Evolutionary conservation across 1,140 invertebrate genomes (phyloP).

Genomic region (Brachionus sp.): DNA sequence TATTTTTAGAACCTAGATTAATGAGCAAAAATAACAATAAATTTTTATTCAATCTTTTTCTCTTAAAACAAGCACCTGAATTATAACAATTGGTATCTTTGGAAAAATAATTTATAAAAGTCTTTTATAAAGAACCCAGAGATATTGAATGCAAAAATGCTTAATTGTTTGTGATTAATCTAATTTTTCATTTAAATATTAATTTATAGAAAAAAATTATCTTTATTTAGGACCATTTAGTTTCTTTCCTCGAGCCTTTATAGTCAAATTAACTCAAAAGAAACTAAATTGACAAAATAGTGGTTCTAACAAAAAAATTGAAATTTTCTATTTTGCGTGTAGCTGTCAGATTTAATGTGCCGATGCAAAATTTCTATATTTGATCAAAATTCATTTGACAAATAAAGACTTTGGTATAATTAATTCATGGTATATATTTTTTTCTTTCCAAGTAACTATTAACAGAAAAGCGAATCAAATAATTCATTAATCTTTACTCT

Average conservation of each 20-base stretch:
- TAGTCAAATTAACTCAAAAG: neutral
- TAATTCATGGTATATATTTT: neutral
- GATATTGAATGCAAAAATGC: neutral
- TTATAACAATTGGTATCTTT: too few species aligned
- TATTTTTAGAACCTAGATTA: too few species aligned
- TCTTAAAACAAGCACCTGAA: too few species aligned
- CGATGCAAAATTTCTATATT: neutral
- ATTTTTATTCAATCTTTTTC: too few species aligned
- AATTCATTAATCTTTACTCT: conserved; percentile 11
- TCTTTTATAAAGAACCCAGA: too few species aligned
- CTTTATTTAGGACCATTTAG: neutral
- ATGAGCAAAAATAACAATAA: too few species aligned
- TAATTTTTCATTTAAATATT: neutral
- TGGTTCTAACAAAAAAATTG: neutral
- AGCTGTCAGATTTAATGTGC: neutral
- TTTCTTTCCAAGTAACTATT: neutral
- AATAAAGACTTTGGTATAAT: neutral
- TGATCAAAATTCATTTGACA: neutral
- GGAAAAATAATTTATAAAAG: too few species aligned
- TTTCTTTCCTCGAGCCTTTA: neutral
- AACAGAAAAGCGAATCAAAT: conserved; percentile 8
- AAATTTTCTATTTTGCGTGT: neutral
- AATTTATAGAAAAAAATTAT: neutral
- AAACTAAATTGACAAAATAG: neutral
- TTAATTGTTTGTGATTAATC: neutral